Percentiles rank a stretch among this genome's conserved stretches.
Evolutionary conservation across 2,113 vertebrate genomes (phyloP).

Genomic region (Syngnathus floridae): DNA sequence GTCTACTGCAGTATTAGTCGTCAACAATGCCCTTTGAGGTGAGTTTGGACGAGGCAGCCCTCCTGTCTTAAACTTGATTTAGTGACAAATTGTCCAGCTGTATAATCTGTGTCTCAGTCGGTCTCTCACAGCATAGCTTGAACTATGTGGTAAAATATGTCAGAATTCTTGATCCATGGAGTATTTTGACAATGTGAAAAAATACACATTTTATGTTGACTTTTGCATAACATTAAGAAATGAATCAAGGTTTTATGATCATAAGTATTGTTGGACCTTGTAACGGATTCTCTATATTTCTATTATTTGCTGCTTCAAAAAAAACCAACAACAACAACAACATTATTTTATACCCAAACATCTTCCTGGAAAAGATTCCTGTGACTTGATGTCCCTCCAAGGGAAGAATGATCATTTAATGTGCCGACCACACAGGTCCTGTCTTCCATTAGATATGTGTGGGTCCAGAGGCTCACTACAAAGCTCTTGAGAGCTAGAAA

Average conservation of each 20-base stretch:
- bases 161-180: too few species aligned
- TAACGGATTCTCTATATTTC: neutral
- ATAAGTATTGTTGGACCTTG: neutral
- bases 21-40: neutral
- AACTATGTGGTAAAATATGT: too few species aligned
- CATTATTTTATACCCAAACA: neutral
- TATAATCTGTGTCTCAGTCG: neutral
- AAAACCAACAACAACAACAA: neutral
- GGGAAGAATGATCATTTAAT: conserved; percentile 57
- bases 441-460: conserved; percentile 49
- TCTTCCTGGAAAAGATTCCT: neutral
- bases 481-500: conserved; percentile 51
- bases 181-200: too few species aligned
- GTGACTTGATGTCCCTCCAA: conserved; percentile 7
- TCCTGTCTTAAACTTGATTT: conserved; percentile 51
- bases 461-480: conserved; percentile 45
- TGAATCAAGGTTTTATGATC: neutral
- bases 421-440: conserved; percentile 57
- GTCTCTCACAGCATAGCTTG: too few species aligned
- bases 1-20: neutral
- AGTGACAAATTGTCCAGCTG: conserved; percentile 51
- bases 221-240: neutral
- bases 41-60: conserved; percentile 41
- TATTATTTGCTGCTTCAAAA: neutral
- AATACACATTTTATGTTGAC: neutral